phyloP scores from a whole-genome alignment of 64 coral and sea anemone species.

The Stichodactyla mertensii region DNA sequence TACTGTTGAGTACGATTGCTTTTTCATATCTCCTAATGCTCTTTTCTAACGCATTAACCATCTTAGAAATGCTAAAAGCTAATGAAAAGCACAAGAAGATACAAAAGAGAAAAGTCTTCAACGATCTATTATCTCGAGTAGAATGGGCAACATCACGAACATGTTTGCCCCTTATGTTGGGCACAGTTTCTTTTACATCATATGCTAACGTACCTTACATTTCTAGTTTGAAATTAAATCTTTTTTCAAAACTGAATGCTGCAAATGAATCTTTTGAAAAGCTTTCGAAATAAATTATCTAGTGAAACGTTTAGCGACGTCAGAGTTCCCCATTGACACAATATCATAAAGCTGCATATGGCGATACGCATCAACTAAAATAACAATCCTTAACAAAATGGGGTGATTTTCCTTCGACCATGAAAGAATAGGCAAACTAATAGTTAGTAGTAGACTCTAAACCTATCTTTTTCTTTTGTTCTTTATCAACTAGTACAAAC shows the following conservation, averaged over 20 bases:
- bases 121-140: background rate
- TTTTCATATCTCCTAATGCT: background rate
- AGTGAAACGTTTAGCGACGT: background rate
- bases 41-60: background rate
- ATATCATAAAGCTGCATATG: background rate
- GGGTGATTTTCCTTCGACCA: too few relatives aligned
- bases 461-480: too few relatives aligned
- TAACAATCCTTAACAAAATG: background rate
- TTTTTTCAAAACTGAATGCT: background rate
- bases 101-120: constrained; percentile 1
- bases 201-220: too few relatives aligned
- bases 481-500: too few relatives aligned
- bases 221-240: too few relatives aligned
- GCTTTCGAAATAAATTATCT: background rate
- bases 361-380: background rate
- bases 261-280: background rate
- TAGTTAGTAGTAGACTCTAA: too few relatives aligned
- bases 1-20: background rate
- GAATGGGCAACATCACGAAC: background rate
- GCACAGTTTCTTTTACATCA: too few relatives aligned
- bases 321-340: background rate
- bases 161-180: background rate
- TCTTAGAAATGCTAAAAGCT: constrained; percentile 4
- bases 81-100: background rate
- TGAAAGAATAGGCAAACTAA: too few relatives aligned